Evolutionary conservation across 2,888 invertebrate genomes (phyloP), one percentile per base, ranked within the genome.

Genomic region (Chrysolina americana): DNA sequence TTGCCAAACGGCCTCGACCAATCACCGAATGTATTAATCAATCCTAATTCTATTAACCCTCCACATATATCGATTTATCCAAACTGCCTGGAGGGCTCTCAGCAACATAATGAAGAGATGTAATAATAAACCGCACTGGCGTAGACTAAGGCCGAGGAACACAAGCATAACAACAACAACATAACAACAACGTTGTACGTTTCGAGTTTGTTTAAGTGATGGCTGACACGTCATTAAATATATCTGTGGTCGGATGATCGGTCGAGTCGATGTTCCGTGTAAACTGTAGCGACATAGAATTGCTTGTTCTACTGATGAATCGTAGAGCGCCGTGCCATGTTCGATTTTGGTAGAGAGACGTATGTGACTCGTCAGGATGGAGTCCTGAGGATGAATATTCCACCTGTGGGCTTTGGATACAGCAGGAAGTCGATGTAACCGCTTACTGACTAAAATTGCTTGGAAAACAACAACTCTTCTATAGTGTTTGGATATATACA

Each of bases 11-110:
- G n/a, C 23, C 36, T 28, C n/a, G 59, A 28, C 59, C 36, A 59
- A 59, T 59, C 59, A 36, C 28, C 59, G 10, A 36, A 59, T 36
- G 59, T 59, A 59, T 59, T 36, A 59, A 59, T 59, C 59, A 59
- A 6, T 8, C 36, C 59, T 59, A 59, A 59, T 59, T 59, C 59
- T 59, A 59, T 59, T 28, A 59, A 59, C 8, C 59, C 59, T n/a
- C 28, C n/a, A n/a, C 8, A 59, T 8, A 59, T 36, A 59, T 59
- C 23, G 23, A 59, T 59, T n/a, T 5, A 28, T 36, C 36, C 9
- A 9, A 59, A 59, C n/a, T n/a, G 23, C 28, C 59, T 36, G 28
- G 36, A 59, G 36, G 28, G 28, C 59, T 59, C 17, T 15, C 17
- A 36, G 19, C 36, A 36, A 59, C 10, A 59, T 59, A 59, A 59